Base-by-base conservation (phyloP, 1,140 invertebrate species). In the Aphaenogaster rudis region DNA sequence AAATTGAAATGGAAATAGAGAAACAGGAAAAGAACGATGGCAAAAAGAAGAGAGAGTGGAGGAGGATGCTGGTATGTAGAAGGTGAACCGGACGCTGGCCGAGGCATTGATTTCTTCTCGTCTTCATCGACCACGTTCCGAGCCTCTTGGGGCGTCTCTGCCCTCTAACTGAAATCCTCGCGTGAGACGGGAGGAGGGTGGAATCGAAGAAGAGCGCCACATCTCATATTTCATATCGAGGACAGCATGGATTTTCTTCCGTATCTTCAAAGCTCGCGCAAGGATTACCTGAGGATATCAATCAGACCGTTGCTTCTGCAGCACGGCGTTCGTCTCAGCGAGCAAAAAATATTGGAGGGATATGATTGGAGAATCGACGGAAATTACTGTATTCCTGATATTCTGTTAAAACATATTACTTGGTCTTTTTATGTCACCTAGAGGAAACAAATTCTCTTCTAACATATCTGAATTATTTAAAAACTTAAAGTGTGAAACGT, bases 51-150 rank as follows among this genome's bases (percentile, higher is more conserved):
- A 77, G 63, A 6, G 61, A 45, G 52, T 52, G 52, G 59, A 50
- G 69, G 66, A 87, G 57, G 61, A 76, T 61, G 17, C 21, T 59
- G 28, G 54, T 82, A 90, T 80, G 74, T 76, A 88, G 87, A 90
- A 91, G 93, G 89, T 88, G 92, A 92, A 82, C 88, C 78, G 89
- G 92, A 92, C 91, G 91, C 91, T 91, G 91, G 91, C 93, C 54
- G 91, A 92, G 89, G 94, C 94, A 95, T 95, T 95, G 95, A 95
- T 95, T 95, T 95, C 95, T 93, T 95, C 94, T 95, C 94, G 94
- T 94, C 94, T 94, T 93, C 94, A 93, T 95, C 94, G 94, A 93
- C 94, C 94, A 93, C 93, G 91, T 94, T 93, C 88, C 91, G 76
- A 92, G 92, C 91, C 93, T 92, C 92, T 90, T 66, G 93, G 88